phyloP scores from a whole-genome alignment of 2,797 vertebrate species.

The Sardinella longiceps region DNA sequence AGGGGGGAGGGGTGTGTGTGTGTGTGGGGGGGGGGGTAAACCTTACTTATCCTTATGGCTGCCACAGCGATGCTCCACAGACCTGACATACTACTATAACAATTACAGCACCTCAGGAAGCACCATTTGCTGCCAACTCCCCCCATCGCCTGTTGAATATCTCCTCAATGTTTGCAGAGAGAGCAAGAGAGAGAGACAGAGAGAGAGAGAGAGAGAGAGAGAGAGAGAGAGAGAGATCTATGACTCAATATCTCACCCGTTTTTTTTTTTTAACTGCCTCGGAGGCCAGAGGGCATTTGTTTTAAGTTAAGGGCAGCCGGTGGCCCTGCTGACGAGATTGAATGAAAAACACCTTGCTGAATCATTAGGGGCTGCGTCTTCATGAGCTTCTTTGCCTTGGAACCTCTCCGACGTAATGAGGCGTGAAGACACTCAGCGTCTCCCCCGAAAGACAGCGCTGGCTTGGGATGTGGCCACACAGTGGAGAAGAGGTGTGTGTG shows the following conservation, averaged over 20 bases:
- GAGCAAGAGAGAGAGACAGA: too few relatives aligned
- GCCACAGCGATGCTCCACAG: not conserved
- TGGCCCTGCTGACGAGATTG: not conserved
- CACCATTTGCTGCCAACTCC: not conserved
- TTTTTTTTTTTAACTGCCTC: not conserved
- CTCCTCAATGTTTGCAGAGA: not conserved
- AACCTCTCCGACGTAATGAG: not conserved
- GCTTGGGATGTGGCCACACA: too few relatives aligned
- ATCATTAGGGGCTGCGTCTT: not conserved
- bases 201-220: too few relatives aligned
- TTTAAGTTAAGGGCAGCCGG: not conserved
- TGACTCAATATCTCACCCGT: not conserved
- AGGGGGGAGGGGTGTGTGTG: constrained; percentile 10
- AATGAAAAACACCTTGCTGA: not conserved
- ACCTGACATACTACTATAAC: not conserved
- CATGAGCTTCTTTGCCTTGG: not conserved
- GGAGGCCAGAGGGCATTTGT: not conserved
- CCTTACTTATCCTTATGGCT: not conserved
- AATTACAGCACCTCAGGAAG: not conserved
- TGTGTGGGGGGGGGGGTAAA: not conserved
- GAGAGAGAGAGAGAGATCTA: not conserved
- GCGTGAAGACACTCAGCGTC: not conserved
- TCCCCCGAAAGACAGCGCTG: too few relatives aligned
- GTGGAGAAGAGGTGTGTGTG: too few relatives aligned
- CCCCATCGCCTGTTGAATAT: not conserved